phyloP scores from a whole-genome alignment of 2,113 vertebrate genomes.

The Hippocampus guttulatus region DNA sequence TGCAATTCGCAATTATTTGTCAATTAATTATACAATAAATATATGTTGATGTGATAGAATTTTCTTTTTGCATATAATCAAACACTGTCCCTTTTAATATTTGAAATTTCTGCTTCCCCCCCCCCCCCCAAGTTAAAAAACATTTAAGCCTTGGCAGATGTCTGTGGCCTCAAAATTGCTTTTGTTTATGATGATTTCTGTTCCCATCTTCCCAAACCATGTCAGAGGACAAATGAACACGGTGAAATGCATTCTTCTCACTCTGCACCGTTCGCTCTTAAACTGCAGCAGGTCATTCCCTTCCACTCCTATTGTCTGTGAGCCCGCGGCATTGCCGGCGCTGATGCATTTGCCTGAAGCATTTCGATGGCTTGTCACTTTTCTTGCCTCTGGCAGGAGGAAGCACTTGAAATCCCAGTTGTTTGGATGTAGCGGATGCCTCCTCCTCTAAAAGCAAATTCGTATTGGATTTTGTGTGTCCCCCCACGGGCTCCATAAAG shows the following conservation, averaged over 20 bases:
- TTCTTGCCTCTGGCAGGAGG: constrained; percentile 59
- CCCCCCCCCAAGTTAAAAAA: neutral
- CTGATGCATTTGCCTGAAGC: constrained; percentile 62
- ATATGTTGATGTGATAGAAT: too few species aligned
- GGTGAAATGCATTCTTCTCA: constrained; percentile 3
- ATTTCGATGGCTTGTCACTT: constrained; percentile 61
- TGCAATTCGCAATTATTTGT: too few species aligned
- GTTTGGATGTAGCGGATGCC: constrained; percentile 63
- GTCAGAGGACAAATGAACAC: constrained; percentile 2
- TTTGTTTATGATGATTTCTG: constrained; percentile 1
- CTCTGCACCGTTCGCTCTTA: constrained; percentile 9
- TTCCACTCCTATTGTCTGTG: constrained; percentile 47
- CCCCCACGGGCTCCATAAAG: constrained; percentile 69
- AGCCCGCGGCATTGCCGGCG: constrained; percentile 51
- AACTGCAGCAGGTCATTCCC: constrained; percentile 49
- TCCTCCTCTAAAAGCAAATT: constrained; percentile 59
- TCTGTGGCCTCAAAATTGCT: neutral
- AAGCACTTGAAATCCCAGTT: constrained; percentile 67
- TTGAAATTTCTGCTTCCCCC: too few species aligned
- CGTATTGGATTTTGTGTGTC: constrained; percentile 65
- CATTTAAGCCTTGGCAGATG: neutral
- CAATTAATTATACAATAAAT: too few species aligned
- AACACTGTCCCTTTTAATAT: too few species aligned
- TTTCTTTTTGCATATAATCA: neutral
- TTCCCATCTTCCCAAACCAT: constrained; percentile 8